These are phyloP conservation scores for Lysandra bellargus DNA, from an alignment of 2,888 invertebrate species.

Conservation along the genomic window DNA sequence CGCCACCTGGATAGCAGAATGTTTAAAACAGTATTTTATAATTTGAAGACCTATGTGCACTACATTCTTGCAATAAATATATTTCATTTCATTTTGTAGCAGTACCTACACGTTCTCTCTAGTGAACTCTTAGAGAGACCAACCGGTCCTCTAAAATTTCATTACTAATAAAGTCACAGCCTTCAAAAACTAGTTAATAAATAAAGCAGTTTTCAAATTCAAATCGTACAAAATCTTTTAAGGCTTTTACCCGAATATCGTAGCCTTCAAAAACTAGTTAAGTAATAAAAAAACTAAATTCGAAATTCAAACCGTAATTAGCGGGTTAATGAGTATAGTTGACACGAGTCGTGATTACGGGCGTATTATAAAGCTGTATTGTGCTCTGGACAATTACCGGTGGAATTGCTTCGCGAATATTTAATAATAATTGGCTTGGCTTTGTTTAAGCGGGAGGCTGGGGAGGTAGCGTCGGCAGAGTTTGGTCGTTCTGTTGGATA, in stretches of 20 bases:
- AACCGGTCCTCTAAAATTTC: no score
- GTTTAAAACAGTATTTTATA: no score
- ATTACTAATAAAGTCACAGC: no score
- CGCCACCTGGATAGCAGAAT: no score
- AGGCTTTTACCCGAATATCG: no score
- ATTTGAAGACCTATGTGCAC: no score
- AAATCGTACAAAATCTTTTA: not conserved
- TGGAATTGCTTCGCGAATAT: constrained; percentile 57
- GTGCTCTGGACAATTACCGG: constrained; percentile 60
- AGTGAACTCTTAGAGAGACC: no score
- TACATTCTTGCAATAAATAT: no score
- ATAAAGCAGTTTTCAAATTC: not conserved
- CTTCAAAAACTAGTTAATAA: not conserved
- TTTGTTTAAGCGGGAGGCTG: constrained; percentile 62
- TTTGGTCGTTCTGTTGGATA: not conserved
- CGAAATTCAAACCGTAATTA: constrained; percentile 1
- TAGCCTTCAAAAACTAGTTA: not conserved
- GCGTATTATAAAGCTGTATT: constrained; percentile 51
- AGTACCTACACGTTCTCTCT: no score
- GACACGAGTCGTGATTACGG: constrained; percentile 3
- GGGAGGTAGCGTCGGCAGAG: constrained; percentile 23
- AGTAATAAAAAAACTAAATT: not conserved
- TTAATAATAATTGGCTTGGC: constrained; percentile 73
- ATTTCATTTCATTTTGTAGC: no score
- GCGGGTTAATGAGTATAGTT: constrained; percentile 10